Evolutionary conservation across 2,113 vertebrate species (phyloP).

Genomic region (Eurypyga helias): DNA sequence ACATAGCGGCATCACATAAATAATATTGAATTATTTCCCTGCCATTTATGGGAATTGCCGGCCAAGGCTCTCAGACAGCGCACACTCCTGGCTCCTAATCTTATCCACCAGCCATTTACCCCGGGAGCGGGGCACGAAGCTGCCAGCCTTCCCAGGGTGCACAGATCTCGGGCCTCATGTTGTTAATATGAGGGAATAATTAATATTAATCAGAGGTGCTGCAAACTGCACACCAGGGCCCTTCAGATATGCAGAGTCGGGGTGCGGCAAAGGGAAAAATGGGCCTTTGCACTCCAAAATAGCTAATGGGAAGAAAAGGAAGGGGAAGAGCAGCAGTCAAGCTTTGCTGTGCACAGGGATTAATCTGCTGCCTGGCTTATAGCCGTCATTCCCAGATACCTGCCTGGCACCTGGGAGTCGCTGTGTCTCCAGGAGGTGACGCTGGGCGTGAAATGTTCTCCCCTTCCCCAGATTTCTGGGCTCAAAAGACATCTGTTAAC

Average conservation of each 20-base stretch:
- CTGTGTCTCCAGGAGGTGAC: background rate
- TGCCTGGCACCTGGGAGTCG: background rate
- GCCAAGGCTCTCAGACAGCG: background rate
- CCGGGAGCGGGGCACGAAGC: background rate
- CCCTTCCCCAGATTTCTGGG: background rate
- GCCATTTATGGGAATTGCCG: background rate
- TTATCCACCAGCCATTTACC: background rate
- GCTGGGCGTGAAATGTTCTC: background rate
- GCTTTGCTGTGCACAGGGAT: accelerated
- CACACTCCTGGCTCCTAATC: background rate
- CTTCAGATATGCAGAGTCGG: accelerated
- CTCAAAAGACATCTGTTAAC: background rate
- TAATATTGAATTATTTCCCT: background rate
- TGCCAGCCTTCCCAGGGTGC: background rate
- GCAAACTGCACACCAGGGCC: background rate
- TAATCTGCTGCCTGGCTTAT: background rate
- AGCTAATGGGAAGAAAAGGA: background rate
- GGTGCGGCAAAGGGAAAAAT: background rate
- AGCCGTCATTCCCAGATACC: background rate
- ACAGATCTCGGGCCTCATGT: background rate
- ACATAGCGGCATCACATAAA: accelerated
- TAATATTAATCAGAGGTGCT: background rate
- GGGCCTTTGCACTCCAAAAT: background rate
- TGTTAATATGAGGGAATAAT: background rate
- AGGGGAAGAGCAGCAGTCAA: background rate